These are phyloP conservation scores for Meda fulgida DNA, from an alignment of 2,797 vertebrate species.

Conservation along the genomic window DNA sequence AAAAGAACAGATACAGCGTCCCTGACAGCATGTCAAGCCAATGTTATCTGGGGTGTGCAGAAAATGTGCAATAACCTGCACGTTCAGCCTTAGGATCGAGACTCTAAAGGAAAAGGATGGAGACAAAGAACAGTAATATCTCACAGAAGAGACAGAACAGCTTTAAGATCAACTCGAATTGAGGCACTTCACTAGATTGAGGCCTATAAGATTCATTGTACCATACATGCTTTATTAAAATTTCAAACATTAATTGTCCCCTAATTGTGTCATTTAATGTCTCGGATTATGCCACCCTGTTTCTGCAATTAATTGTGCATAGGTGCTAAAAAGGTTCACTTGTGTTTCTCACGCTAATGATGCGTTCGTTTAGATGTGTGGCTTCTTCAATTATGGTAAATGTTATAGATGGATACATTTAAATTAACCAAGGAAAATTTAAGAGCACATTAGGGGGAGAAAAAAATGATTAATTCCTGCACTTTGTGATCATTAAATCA, in stretches of 20 bases:
- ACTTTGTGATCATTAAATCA: conserved; percentile 57
- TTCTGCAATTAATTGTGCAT: conserved; percentile 54
- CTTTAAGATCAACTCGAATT: conserved; percentile 38
- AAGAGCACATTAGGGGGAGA: conserved; percentile 44
- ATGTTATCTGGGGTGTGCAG: background rate
- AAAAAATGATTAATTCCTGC: conserved; percentile 30
- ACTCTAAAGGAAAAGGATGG: background rate
- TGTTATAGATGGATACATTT: conserved; percentile 55
- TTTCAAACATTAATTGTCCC: conserved; percentile 56
- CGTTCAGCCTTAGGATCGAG: background rate
- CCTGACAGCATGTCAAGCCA: conserved; percentile 34
- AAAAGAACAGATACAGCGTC: conserved; percentile 36
- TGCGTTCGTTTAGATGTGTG: conserved; percentile 56
- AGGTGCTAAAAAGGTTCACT: conserved; percentile 55
- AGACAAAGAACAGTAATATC: background rate
- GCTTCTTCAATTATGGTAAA: conserved; percentile 63
- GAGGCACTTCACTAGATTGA: conserved; percentile 50
- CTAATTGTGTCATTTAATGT: conserved; percentile 56
- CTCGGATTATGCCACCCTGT: conserved; percentile 56
- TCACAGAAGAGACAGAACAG: conserved; percentile 21
- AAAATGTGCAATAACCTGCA: conserved; percentile 26
- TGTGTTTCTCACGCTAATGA: conserved; percentile 47
- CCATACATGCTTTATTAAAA: conserved; percentile 48
- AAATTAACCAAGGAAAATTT: conserved; percentile 41
- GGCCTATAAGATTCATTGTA: background rate